Evolutionary conservation across 1,140 invertebrate species (phyloP), one percentile per base, ranked within the genome.

Genomic region (Penaeus vannamei): DNA sequence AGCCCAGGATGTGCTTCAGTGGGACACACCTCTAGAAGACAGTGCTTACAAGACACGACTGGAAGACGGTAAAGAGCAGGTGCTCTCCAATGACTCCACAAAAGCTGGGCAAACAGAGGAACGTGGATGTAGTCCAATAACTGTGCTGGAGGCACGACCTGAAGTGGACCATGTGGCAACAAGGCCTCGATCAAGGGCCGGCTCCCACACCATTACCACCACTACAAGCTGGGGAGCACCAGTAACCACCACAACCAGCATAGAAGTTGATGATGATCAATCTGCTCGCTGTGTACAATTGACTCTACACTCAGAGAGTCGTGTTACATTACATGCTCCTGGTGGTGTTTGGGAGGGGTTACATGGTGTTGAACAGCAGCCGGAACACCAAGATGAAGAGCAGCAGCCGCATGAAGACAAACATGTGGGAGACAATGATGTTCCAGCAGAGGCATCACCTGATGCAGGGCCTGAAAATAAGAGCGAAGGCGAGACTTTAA

Each of bases 161-260:
- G 72, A 62, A 59, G 82, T 53, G 26, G 32, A 84, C 20, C 20
- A 29, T 59, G 60, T 42, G n/a, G 20, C 69, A 79, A 64, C 20
- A 26, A 84, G 69, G 32, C 59, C 82, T n/a, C 87, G 29, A 29
- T 69, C 81, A 14, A 83, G 82, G 72, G 81, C 80, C n/a, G 72
- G 81, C 32, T 84, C 87, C 32, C 87, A 89, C 82, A 89, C 87
- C 19, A 77, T 89, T n/a, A 89, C 87, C 26, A 89, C 87, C 81
- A 89, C 87, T 62, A 89, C 87, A 10, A 89, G 87, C 82, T 89
- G 87, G 87, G 87, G 87, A 26, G 66, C 81, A 23, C 87, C 87
- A 19, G 64, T 89, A 29, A 84, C 82, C 22, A 77, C 87, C 14
- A 89, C 87, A 26, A 89, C 87, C 46, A 89, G 72, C 46, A 84